Evolutionary conservation across 92 coral and sea anemone genomes (phyloP).

Genomic region (Epizoanthus illoricatus): DNA sequence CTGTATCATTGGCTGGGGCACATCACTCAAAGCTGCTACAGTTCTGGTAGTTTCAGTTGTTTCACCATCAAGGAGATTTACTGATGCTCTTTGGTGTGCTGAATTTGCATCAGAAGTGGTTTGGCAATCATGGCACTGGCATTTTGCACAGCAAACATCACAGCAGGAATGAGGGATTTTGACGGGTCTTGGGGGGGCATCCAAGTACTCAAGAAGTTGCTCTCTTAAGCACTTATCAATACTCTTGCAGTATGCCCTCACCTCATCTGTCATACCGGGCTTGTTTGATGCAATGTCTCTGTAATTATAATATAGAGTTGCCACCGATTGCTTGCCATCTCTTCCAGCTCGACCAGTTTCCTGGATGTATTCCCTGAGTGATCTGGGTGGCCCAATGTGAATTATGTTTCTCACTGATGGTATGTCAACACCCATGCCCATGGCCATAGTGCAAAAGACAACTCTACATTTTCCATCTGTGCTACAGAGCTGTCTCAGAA

Average conservation of each 20-base stretch:
- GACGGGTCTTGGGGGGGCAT: background rate
- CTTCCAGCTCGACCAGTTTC: conserved; percentile 67
- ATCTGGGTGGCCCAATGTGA: conserved; percentile 60
- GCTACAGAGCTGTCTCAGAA: conserved; percentile 28
- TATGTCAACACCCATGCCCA: conserved; percentile 76
- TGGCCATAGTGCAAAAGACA: conserved; percentile 63
- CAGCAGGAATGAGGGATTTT: background rate
- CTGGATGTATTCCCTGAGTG: conserved; percentile 56
- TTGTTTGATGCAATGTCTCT: conserved; percentile 44
- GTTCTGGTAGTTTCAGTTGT: too few relatives aligned
- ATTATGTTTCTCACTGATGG: conserved; percentile 40
- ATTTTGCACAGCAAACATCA: conserved; percentile 21
- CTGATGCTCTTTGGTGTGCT: background rate
- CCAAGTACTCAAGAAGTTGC: conserved; percentile 21
- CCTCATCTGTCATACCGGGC: conserved; percentile 32
- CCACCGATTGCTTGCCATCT: conserved; percentile 49
- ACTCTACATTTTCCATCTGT: conserved; percentile 31
- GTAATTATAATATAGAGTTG: conserved; percentile 39
- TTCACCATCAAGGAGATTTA: background rate
- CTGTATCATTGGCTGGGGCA: background rate
- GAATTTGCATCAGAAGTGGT: background rate
- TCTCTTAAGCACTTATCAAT: conserved; percentile 27
- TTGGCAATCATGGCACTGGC: conserved; percentile 8
- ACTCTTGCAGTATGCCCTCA: conserved; percentile 18
- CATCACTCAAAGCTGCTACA: background rate